These are phyloP conservation scores for Apoda limacodes DNA, from an alignment of 2,888 invertebrate species.

Conservation along the genomic window DNA sequence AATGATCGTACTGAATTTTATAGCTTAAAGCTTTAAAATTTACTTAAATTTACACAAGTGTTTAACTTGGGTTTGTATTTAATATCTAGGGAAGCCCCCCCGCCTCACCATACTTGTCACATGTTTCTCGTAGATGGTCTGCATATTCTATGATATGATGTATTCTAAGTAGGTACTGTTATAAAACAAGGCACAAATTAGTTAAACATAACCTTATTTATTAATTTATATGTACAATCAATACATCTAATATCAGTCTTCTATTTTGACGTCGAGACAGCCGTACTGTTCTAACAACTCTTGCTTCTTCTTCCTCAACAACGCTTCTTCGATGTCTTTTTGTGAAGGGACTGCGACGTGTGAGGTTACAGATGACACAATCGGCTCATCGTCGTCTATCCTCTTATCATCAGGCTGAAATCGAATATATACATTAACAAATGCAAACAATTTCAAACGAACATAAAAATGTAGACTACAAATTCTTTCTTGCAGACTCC, in stretches of 20 bases:
- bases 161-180: constrained; percentile 13
- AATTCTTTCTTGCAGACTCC: too few relatives aligned
- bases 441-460: background rate
- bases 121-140: background rate
- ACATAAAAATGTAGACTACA: too few relatives aligned
- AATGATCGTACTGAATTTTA: too few relatives aligned
- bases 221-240: too few relatives aligned
- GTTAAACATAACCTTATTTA: constrained; percentile 3
- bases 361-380: constrained; percentile 30
- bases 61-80: too few relatives aligned
- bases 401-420: constrained; percentile 55
- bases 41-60: too few relatives aligned
- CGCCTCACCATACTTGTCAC: too few relatives aligned
- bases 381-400: constrained; percentile 33
- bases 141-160: constrained; percentile 1
- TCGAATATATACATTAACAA: constrained; percentile 1
- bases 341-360: constrained; percentile 96
- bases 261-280: constrained; percentile 59
- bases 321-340: constrained; percentile 92
- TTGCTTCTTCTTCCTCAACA: constrained; percentile 90
- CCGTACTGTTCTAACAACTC: constrained; percentile 90
- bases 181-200: constrained; percentile 1
- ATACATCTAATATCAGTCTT: constrained; percentile 47
- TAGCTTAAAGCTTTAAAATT: too few relatives aligned
- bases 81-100: too few relatives aligned